Percentiles rank a stretch among this genome's conserved stretches.
Evolutionary conservation across 1,140 invertebrate genomes (phyloP).

Genomic region (Drosophila bipectinata): DNA sequence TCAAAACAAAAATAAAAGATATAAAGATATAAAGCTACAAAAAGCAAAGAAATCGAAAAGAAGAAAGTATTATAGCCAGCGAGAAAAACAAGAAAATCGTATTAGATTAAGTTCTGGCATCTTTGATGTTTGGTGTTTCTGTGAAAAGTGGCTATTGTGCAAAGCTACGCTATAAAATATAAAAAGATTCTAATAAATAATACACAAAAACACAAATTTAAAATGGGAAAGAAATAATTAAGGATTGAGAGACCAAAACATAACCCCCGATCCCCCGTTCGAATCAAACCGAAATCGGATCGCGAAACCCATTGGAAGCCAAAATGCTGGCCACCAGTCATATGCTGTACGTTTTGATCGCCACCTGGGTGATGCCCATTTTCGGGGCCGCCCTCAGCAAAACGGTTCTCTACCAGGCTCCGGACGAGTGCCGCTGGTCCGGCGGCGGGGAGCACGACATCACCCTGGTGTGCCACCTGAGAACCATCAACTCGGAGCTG

Average conservation of each 20-base stretch:
- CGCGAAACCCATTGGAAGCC: conserved; percentile 3
- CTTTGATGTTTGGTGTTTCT: conserved; percentile 53
- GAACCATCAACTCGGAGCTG: conserved; percentile 94
- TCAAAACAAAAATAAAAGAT: conserved; percentile 17
- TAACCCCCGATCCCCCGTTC: conserved; percentile 10
- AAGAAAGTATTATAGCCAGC: conserved; percentile 25
- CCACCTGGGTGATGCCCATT: conserved; percentile 88
- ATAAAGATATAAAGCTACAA: conserved; percentile 17
- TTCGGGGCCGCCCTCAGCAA: conserved; percentile 89
- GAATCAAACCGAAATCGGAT: conserved; percentile 10
- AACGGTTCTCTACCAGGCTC: conserved; percentile 90
- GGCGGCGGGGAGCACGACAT: conserved; percentile 88
- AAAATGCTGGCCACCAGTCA: conserved; percentile 73
- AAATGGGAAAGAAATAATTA: conserved; percentile 66
- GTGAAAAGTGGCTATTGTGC: conserved; percentile 40
- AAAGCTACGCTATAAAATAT: conserved; percentile 46
- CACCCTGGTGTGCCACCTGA: conserved; percentile 90
- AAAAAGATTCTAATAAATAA: conserved; percentile 35
- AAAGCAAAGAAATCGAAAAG: conserved; percentile 25
- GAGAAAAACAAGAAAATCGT: conserved; percentile 42
- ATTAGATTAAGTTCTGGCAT: conserved; percentile 50
- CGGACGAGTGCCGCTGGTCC: conserved; percentile 93
- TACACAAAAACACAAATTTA: conserved; percentile 22
- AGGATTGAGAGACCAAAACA: conserved; percentile 30
- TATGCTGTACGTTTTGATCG: conserved; percentile 83